Percentiles rank a stretch among this genome's conserved stretches.
phyloP scores from a whole-genome alignment of 2,113 vertebrate genomes.

The Gobiocypris rarus region DNA sequence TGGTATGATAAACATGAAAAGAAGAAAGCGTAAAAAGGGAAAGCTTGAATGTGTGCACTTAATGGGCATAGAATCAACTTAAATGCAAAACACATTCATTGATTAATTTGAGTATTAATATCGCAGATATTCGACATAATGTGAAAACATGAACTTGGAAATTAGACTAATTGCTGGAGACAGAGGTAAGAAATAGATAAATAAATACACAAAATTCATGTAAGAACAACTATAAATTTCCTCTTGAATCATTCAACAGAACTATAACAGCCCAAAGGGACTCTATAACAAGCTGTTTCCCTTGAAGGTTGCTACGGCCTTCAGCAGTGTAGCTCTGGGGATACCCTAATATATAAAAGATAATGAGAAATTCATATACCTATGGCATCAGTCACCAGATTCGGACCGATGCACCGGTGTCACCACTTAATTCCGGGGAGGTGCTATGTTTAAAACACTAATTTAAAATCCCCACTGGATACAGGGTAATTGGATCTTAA shows the following conservation, averaged over 20 bases:
- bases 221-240: slow-evolving; percentile 60
- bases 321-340: slow-evolving; percentile 67
- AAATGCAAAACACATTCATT: not conserved
- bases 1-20: slow-evolving; percentile 8
- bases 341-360: slow-evolving; percentile 71
- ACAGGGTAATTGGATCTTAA: slow-evolving; percentile 59
- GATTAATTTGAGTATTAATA: not conserved
- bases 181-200: slow-evolving; percentile 14
- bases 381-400: slow-evolving; percentile 61
- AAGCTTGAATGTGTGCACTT: not conserved
- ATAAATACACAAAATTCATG: slow-evolving; percentile 61
- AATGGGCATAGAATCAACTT: not conserved
- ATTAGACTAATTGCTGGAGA: slow-evolving; percentile 47
- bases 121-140: not conserved
- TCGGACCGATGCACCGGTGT: slow-evolving; percentile 54
- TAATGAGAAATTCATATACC: slow-evolving; percentile 79
- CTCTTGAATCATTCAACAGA: slow-evolving; percentile 67
- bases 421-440: slow-evolving; percentile 57
- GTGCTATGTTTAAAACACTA: slow-evolving; percentile 57
- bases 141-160: slow-evolving; percentile 35
- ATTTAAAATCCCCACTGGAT: slow-evolving; percentile 62
- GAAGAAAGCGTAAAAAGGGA: not conserved
- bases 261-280: slow-evolving; percentile 76
- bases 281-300: slow-evolving; percentile 74
- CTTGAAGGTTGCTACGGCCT: slow-evolving; percentile 72